Evolutionary conservation across 2,797 vertebrate genomes (phyloP), one percentile per base, ranked within the genome.

Genomic region (Selene dorsalis): DNA sequence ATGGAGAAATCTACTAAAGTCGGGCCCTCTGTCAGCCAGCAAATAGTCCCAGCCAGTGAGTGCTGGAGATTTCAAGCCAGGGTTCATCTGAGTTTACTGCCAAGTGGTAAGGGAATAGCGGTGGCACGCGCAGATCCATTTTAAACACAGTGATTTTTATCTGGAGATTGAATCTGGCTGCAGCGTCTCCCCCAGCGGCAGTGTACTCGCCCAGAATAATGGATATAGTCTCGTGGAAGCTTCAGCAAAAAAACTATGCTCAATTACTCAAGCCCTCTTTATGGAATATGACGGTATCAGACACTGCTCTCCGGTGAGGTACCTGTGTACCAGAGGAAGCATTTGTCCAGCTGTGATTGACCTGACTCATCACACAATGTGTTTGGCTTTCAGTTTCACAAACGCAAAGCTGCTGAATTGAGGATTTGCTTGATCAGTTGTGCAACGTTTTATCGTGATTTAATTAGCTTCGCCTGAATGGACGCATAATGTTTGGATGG

Each of bases 141-240:
- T 90, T 84, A 88, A 93, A 91, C 85, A 86, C 83, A 75, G 63
- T 69, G 79, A 87, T 89, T 90, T 88, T 88, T 91, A 90, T 91
- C 89, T 90, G 63, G 81, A 91, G 89, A 93, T 91, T 89, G 82
- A 88, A 93, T 90, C 88, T 91, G 84, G 92, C 91, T 87, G 79
- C 67, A 56, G 84, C 84, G 80, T 91, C 84, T 87, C 70, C 85
- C 89, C 83, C 83, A 86, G 82, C 55, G 59, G 77, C 88, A 79
- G 84, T 84, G 77, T 83, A 75, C 82, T 90, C 60, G 43, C 83
- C 84, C 83, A 87, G 88, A 89, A 91, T 92, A 92, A 91, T 83
- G 73, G 86, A 89, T 89, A 77, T 67, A 66, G 82, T 85, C 88
- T 92, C 82, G 87, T 87, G 77, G 80, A 85, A 77, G 80, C 77